phyloP scores from a whole-genome alignment of 2,888 invertebrate species.

The Ormyrus labotus region DNA sequence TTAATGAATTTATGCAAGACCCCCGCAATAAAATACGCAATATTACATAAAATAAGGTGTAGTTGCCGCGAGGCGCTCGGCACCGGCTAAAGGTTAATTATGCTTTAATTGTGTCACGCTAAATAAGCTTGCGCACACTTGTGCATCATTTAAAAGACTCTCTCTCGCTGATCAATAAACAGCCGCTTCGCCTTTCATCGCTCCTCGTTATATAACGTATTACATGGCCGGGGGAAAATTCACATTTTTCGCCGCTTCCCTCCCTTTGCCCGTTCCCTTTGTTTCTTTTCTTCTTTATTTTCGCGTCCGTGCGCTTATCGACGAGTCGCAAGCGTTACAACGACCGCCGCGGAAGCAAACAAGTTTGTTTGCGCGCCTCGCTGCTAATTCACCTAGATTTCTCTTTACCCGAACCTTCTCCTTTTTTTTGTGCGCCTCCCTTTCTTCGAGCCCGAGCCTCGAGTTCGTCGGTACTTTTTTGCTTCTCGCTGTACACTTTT shows the following conservation, averaged over 20 bases:
- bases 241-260: neutral
- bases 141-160: slow-evolving; percentile 8
- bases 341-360: neutral
- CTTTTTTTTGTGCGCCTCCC: neutral
- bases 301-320: neutral
- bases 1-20: too few species aligned
- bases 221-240: neutral
- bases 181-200: slow-evolving; percentile 9
- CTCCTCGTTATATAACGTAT: slow-evolving; percentile 10
- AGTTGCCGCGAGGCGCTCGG: neutral
- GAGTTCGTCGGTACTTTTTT: neutral
- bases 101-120: slow-evolving; percentile 31
- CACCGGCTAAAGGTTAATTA: slow-evolving; percentile 30
- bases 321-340: neutral
- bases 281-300: neutral
- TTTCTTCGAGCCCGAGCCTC: too few species aligned
- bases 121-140: slow-evolving; percentile 4
- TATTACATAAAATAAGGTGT: slow-evolving; percentile 6
- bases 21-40: neutral
- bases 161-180: slow-evolving; percentile 33
- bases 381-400: slow-evolving; percentile 29
- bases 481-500: neutral
- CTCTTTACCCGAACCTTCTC: neutral
- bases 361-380: slow-evolving; percentile 8
- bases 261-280: neutral